Percentiles rank a stretch among this genome's conserved stretches.
Evolutionary conservation across 1,140 invertebrate species (phyloP).

Genomic region (Thaumetopoea pityocampa): DNA sequence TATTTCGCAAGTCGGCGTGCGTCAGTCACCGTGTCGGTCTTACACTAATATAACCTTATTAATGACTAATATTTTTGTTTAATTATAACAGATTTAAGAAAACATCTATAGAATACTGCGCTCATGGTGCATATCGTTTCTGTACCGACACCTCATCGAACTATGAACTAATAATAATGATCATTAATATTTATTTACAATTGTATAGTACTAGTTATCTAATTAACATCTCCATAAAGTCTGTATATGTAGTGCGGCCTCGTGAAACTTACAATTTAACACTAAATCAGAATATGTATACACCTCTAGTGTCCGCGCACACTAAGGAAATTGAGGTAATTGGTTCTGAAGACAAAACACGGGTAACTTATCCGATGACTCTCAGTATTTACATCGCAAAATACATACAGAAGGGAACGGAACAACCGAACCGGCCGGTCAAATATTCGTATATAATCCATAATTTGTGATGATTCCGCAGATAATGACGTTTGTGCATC

Average conservation of each 20-base stretch:
- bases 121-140: slow-evolving; percentile 30
- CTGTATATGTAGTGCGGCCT: slow-evolving; percentile 44
- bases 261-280: slow-evolving; percentile 55
- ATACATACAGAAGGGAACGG: slow-evolving; percentile 20
- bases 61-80: slow-evolving; percentile 49
- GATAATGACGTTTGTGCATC: slow-evolving; percentile 20
- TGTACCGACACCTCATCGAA: slow-evolving; percentile 19
- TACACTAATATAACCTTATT: slow-evolving; percentile 32
- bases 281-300: slow-evolving; percentile 55
- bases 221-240: slow-evolving; percentile 30
- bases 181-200: slow-evolving; percentile 55
- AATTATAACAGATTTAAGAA: slow-evolving; percentile 34
- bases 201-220: slow-evolving; percentile 35
- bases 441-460: slow-evolving; percentile 15
- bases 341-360: slow-evolving; percentile 66
- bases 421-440: slow-evolving; percentile 12
- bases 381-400: slow-evolving; percentile 56
- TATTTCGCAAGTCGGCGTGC: no score
- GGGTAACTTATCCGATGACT: slow-evolving; percentile 69
- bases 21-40: slow-evolving; percentile 32
- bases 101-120: slow-evolving; percentile 36
- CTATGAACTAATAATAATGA: slow-evolving; percentile 18
- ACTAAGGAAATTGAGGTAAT: slow-evolving; percentile 73
- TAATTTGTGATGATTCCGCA: slow-evolving; percentile 20
- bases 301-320: slow-evolving; percentile 48